Evolutionary conservation across 2,888 invertebrate genomes (phyloP), one percentile per base, ranked within the genome.

Genomic region (Merodon equestris): DNA sequence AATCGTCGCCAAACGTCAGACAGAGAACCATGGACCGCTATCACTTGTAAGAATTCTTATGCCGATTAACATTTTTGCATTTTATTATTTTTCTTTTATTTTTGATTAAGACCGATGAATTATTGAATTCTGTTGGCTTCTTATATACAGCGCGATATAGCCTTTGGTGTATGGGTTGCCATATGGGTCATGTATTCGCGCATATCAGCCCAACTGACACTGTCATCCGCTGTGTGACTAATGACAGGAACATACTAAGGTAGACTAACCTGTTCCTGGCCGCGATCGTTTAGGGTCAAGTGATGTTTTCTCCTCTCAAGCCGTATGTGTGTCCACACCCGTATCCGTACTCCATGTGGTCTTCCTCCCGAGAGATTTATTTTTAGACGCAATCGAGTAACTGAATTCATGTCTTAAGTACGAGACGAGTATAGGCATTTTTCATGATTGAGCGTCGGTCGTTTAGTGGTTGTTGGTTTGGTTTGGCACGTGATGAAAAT

Each of bases 211-310:
- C 3, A 27, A 27, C 27, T 27, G 27, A 7, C 13, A 19, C 68
- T 54, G 61, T 54, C 53, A 73, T 17, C 54, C 40, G 42, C 38
- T 50, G 50, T 47, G 47, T 77, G 77, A 77, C 66, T 77, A 73
- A 77, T 77, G 73, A 67, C 56, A 61, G 66, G 66, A 61, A 34
- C 27, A 27, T 27, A 27, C 27, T 64, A 57, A 66, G 64, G 75
- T 75, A 58, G 48, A 57, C 57, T 70, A 79, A 74, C 74, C 79
- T 79, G 79, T 79, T 74, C 74, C 60, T 56, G 40, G 36, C 12
- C 54, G 48, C 64, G 73, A 61, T 67, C 51, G 67, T 68, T 77
- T 73, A 67, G 77, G 77, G 77, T 77, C 77, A 77, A 77, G 77
- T 61, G 61, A 63, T 73, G 61, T 45, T 56, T 66, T 77, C 66